These are phyloP conservation scores for Callinectes sapidus DNA, from an alignment of 2,888 invertebrate species.

Conservation along the genomic window DNA sequence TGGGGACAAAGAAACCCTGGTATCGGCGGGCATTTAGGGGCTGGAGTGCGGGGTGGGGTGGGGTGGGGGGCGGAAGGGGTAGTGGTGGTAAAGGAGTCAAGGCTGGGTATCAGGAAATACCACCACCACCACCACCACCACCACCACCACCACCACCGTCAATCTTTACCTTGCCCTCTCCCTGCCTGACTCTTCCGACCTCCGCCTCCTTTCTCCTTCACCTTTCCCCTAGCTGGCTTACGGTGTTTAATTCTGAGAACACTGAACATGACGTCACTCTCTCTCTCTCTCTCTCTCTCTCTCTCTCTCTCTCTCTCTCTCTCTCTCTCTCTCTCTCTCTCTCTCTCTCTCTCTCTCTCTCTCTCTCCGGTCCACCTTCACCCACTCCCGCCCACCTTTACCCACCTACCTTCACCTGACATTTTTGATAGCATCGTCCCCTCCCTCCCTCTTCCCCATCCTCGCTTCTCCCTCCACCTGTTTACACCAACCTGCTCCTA, in stretches of 20 bases:
- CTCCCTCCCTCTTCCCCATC: not conserved
- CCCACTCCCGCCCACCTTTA: not conserved
- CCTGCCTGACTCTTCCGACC: not conserved
- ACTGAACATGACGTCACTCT: constrained; percentile 4
- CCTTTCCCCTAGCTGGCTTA: not conserved
- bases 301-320: constrained; percentile 42
- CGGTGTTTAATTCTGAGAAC: not conserved
- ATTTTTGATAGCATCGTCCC: not conserved
- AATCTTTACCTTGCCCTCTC: constrained; percentile 25
- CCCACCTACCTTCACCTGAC: constrained; percentile 14
- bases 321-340: constrained; percentile 42
- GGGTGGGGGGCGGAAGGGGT: not conserved
- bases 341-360: constrained; percentile 48
- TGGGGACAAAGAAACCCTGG: constrained; percentile 11
- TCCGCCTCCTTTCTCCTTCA: constrained; percentile 13
- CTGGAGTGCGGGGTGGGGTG: not conserved
- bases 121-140: constrained; percentile 20
- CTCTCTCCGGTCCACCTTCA: constrained; percentile 16
- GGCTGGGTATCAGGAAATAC: constrained; percentile 32
- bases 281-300: constrained; percentile 43
- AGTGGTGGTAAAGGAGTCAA: not conserved
- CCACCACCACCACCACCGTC: not conserved
- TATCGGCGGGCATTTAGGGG: not conserved
- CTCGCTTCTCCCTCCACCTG: not conserved
- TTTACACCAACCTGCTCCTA: not conserved